phyloP scores from a whole-genome alignment of 2,113 vertebrate species.

The Dendropsophus ebraccatus region DNA sequence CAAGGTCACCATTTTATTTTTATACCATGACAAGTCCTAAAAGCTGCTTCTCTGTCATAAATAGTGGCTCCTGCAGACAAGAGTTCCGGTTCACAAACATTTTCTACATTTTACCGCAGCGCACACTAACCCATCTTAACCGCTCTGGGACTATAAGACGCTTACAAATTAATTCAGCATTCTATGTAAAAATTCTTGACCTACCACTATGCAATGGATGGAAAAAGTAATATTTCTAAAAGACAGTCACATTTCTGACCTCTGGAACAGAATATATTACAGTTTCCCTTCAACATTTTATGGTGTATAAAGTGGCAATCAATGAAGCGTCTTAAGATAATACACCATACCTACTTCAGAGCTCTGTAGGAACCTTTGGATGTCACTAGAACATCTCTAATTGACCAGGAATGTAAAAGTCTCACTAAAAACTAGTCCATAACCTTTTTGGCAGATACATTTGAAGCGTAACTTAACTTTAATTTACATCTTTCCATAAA shows the following conservation, averaged over 20 bases:
- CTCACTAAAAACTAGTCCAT: background rate
- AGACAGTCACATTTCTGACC: background rate
- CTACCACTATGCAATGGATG: background rate
- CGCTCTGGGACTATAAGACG: slow-evolving; percentile 10
- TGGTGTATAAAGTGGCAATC: background rate
- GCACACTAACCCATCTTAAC: slow-evolving; percentile 1
- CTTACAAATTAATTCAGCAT: slow-evolving; percentile 31
- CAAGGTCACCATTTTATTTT: slow-evolving; percentile 34
- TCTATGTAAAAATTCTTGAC: slow-evolving; percentile 18
- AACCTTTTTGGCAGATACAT: background rate
- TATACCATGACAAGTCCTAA: slow-evolving; percentile 20
- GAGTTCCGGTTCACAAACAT: slow-evolving; percentile 23
- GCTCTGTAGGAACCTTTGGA: background rate
- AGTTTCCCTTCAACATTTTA: background rate
- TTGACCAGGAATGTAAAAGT: background rate
- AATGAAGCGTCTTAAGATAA: background rate
- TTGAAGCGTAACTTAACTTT: too few relatives aligned
- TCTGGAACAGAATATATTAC: background rate
- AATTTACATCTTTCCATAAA: too few relatives aligned
- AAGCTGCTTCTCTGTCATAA: slow-evolving; percentile 8
- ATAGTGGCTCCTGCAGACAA: background rate
- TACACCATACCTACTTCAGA: background rate
- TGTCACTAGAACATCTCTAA: background rate
- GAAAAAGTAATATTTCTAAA: background rate
- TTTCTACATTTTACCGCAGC: background rate